Evolutionary conservation across 1,140 invertebrate species (phyloP).

Genomic region (Acromyrmex charruanus): DNA sequence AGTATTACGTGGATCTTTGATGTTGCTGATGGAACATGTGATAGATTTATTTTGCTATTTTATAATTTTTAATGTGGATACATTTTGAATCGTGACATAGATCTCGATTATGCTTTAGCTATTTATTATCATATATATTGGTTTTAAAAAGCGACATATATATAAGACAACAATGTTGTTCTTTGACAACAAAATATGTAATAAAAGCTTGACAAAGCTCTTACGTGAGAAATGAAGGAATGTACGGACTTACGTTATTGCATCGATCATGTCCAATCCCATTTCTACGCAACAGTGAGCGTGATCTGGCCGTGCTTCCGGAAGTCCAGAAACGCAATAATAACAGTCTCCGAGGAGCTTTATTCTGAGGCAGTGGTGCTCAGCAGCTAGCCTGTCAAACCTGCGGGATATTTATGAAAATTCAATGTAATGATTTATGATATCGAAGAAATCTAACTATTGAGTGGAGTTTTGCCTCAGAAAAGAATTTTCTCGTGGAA

Average conservation of each 20-base stretch:
- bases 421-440: slow-evolving; percentile 1
- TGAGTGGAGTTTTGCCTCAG: not conserved
- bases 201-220: not conserved
- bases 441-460: not conserved
- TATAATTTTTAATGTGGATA: not conserved
- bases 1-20: not conserved
- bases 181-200: not conserved
- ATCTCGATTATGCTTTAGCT: not conserved
- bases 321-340: slow-evolving; percentile 96
- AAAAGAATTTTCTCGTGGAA: not conserved
- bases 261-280: slow-evolving; percentile 98
- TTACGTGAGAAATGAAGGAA: not conserved
- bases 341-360: slow-evolving; percentile 98
- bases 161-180: not conserved
- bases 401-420: slow-evolving; percentile 84
- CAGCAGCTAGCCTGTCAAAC: slow-evolving; percentile 96
- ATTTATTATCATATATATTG: slow-evolving; percentile 8
- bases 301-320: slow-evolving; percentile 95
- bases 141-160: not conserved
- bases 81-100: not conserved
- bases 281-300: slow-evolving; percentile 98
- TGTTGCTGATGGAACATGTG: not conserved
- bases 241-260: slow-evolving; percentile 93
- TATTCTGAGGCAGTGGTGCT: slow-evolving; percentile 97
- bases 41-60: slow-evolving; percentile 11